Evolutionary conservation across 2,888 invertebrate species (phyloP), one percentile per base, ranked within the genome.

Genomic region (Noctua pronuba): DNA sequence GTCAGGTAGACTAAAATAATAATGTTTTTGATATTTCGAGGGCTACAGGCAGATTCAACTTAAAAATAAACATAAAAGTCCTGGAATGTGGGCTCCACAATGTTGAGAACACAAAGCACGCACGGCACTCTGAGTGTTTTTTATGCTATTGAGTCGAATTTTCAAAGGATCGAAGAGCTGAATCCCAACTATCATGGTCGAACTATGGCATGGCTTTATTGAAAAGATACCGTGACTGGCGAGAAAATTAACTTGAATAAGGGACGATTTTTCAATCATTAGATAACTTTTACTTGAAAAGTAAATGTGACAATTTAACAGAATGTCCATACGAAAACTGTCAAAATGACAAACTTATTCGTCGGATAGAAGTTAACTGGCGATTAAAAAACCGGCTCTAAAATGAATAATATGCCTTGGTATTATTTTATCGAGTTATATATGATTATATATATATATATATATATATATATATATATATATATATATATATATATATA

Each of bases 121-220:
- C 24, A 10, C n/a, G 49, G n/a, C 52, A 31, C 67, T 81, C 73
- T 31, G 31, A 44, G 58, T 49, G 55, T 46, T 75, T 68, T 68
- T 80, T 55, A 24, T 49, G 58, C 62, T 82, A 62, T 68, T 68
- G 76, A 67, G 16, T 60, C 13, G 38, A 46, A 21, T 62, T 82
- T 75, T 38, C 38, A 80, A 76, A 76, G 46, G 68, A 38, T 58
- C 16, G 0, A 4, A 49, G 24, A 31, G 38, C 16, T 6, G 44
- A 68, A 80, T 24, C 16, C 62, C 21, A 52, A 41, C n/a, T 76
- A 68, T 64, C 62, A 68, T 76, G 52, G 7, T 62, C 44, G 75
- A 62, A 55, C 68, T 68, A 68, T 79, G 31, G 4, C 38, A 16
- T 16, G 38, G 8, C 13, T 52, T 52, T n/a, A 44, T 41, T 64